Evolutionary conservation across 2,113 vertebrate genomes (phyloP), one percentile per base, ranked within the genome.

Genomic region (Callocephalon fimbriatum): DNA sequence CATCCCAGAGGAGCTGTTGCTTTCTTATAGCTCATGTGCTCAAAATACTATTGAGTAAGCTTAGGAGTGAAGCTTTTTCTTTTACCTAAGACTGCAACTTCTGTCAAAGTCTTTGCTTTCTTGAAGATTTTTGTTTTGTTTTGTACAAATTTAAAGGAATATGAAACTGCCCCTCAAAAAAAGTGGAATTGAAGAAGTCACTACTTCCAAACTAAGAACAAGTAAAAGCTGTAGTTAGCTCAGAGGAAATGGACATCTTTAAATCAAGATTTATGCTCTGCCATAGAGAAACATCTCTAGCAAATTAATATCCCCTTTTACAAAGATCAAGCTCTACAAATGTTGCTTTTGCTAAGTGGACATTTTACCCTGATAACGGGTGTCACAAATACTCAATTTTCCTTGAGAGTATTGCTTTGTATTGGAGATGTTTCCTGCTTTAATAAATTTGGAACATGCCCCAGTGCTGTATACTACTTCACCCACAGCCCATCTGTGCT

Each of bases 401-500:
- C 25, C 23, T 51, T 25, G 42, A 21, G 27, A 51, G 4, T 35
- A 5, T 68, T 79, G 58, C 23, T 68, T 75, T 44, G 2, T 59
- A 19, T 51, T 38, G 26, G 50, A 70, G 21, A 23, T 16, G 18
- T 51, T 65, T 86, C 42, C 17, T 73, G 37, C 75, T 65, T 75
- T 72, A 25, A 50, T 50, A 45, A 42, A 29, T 7, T n/a, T 51
- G 19, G 42, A 54, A 14, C 26, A 4, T 47, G 29, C 12, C 18
- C 17, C n/a, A 23, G 70, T 66, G 32, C 44, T 77, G 27, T 6
- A 22, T 1, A 1, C 12, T 12, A 14, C 22, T 68, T 48, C 42
- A 19, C 53, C 29, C 0, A 0, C 35, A 37, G 38, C 10, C 47
- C 54, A 16, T 37, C 58, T 82, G 38, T 42, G 6, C 35, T 65